A percentile compares a stretch with the other conserved stretches of the same genome.
Evolutionary conservation across 2,888 invertebrate genomes (phyloP).

Genomic region (Lasius platythorax): DNA sequence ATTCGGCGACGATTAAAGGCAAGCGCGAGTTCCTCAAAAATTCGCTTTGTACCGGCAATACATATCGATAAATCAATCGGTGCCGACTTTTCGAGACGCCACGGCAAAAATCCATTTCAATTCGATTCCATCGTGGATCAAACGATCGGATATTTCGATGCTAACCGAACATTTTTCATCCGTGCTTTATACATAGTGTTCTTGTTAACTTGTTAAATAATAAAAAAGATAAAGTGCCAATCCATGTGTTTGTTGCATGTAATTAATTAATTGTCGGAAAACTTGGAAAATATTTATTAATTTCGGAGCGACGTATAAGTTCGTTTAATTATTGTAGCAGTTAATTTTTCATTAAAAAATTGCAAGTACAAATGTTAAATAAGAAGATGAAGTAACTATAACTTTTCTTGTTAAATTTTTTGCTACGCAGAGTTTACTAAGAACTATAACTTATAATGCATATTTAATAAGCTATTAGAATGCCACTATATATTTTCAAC

Average conservation of each 20-base stretch:
- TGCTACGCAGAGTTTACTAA: constrained; percentile 1
- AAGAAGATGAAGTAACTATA: not conserved
- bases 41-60: constrained; percentile 17
- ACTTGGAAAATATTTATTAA: not conserved
- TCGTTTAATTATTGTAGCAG: constrained; percentile 29
- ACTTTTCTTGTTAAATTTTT: constrained; percentile 12
- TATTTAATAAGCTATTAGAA: constrained; percentile 2
- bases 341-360: constrained; percentile 35
- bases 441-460: not conserved
- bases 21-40: constrained; percentile 9
- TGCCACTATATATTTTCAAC: not conserved
- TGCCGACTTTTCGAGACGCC: not conserved
- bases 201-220: not conserved
- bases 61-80: constrained; percentile 43
- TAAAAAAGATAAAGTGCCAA: not conserved
- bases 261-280: constrained; percentile 17
- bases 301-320: not conserved
- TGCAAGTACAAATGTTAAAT: not conserved
- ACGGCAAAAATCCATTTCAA: not conserved
- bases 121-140: not conserved
- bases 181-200: not conserved
- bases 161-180: not conserved
- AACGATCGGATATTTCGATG: not conserved
- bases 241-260: not conserved
- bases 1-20: constrained; percentile 36